Conservation (phyloP, 2,888 invertebrate species). For the Netelia virgata region DNA sequence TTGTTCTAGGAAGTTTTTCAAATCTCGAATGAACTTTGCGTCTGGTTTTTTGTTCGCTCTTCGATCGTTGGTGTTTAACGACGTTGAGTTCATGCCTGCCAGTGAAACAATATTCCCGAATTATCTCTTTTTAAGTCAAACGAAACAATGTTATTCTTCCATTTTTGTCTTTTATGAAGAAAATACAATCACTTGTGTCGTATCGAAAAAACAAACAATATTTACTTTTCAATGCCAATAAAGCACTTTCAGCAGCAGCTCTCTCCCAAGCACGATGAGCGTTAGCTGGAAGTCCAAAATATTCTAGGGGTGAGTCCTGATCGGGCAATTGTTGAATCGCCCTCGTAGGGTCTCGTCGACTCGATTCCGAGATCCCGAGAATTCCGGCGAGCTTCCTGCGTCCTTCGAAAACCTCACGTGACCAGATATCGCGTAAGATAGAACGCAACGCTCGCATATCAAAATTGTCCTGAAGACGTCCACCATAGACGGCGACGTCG, state of each 20-base stretch:
- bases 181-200: no score
- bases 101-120: slow-evolving; percentile 12
- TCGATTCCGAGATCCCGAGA: slow-evolving; percentile 75
- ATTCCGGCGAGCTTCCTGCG: slow-evolving; percentile 86
- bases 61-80: slow-evolving; percentile 64
- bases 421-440: slow-evolving; percentile 87
- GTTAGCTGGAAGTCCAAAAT: slow-evolving; percentile 95
- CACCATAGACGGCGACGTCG: slow-evolving; percentile 94
- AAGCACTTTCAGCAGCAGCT: slow-evolving; percentile 87
- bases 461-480: slow-evolving; percentile 92
- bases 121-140: not conserved
- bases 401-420: slow-evolving; percentile 86
- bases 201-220: no score
- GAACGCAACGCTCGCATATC: slow-evolving; percentile 90
- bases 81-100: slow-evolving; percentile 71
- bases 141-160: no score
- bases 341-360: slow-evolving; percentile 88
- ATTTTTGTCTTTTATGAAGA: not conserved
- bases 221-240: slow-evolving; percentile 88
- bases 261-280: slow-evolving; percentile 94
- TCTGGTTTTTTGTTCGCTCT: slow-evolving; percentile 65
- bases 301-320: slow-evolving; percentile 89
- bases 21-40: slow-evolving; percentile 73
- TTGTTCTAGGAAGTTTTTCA: slow-evolving; percentile 75
- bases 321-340: slow-evolving; percentile 90